Evolutionary conservation across 2,797 vertebrate genomes (phyloP).

Genomic region (Microtus californicus): DNA sequence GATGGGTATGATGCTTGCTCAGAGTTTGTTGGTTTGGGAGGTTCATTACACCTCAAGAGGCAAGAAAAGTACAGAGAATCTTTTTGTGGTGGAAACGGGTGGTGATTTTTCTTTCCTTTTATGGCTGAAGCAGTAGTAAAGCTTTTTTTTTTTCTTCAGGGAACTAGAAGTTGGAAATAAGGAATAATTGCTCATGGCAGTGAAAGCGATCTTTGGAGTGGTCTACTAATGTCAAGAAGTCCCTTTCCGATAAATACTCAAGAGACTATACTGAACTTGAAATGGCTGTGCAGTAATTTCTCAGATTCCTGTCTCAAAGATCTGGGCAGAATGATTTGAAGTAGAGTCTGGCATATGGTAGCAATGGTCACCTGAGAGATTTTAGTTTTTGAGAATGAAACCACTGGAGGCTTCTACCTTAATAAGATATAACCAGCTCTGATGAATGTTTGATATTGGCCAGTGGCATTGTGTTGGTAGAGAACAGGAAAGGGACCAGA

Average conservation of each 20-base stretch:
- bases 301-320: not conserved
- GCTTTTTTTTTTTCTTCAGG: not conserved
- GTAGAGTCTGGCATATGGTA: not conserved
- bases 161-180: not conserved
- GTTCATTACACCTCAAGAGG: not conserved
- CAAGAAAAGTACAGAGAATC: not conserved
- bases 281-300: not conserved
- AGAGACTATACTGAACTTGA: not conserved
- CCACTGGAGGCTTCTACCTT: not conserved
- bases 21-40: not conserved
- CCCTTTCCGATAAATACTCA: not conserved
- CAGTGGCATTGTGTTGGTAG: not conserved
- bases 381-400: constrained; percentile 25
- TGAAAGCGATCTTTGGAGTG: not conserved
- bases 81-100: not conserved
- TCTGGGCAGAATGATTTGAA: not conserved
- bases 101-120: constrained; percentile 34
- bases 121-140: not conserved
- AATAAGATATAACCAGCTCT: not conserved
- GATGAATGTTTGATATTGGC: not conserved
- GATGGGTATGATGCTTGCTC: not conserved
- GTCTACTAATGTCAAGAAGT: not conserved
- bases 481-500: constrained; percentile 26
- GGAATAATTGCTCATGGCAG: not conserved
- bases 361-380: not conserved